Evolutionary conservation across 2,888 invertebrate species (phyloP).

Genomic region (Eremobia ochroleuca): DNA sequence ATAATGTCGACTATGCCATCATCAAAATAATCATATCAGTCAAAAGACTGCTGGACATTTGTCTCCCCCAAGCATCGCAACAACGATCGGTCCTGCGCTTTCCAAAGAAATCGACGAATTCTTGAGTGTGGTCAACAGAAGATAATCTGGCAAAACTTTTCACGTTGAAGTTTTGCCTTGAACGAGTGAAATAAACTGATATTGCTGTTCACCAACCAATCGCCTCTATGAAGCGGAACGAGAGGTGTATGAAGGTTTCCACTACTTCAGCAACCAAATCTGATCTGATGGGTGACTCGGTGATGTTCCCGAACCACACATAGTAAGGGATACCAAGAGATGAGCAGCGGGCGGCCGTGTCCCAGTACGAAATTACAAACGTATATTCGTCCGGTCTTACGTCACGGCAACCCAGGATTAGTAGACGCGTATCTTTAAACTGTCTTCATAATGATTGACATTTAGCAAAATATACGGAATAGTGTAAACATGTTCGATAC

Average conservation of each 20-base stretch:
- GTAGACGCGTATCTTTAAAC: not conserved
- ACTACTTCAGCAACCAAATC: not conserved
- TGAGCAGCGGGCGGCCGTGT: conserved; percentile 17
- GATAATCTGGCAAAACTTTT: not conserved
- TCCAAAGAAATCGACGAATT: too few relatives aligned
- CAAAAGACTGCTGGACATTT: too few relatives aligned
- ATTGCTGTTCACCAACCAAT: conserved; percentile 1
- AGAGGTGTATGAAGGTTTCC: conserved; percentile 12
- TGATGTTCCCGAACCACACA: conserved; percentile 20
- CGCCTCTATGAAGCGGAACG: not conserved
- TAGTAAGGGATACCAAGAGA: not conserved
- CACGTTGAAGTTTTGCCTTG: conserved; percentile 5
- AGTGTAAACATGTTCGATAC: not conserved
- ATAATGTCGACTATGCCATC: too few relatives aligned
- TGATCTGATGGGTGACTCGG: not conserved
- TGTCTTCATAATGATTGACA: not conserved
- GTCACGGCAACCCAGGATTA: not conserved
- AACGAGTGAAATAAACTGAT: conserved; percentile 12
- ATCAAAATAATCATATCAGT: too few relatives aligned
- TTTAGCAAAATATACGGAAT: not conserved
- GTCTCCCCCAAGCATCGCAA: too few relatives aligned
- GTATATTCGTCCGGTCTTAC: conserved; percentile 5
- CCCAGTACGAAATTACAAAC: conserved; percentile 9
- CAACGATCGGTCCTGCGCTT: too few relatives aligned
- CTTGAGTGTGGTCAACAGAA: conserved; percentile 1